Evolutionary conservation across 2,888 invertebrate genomes (phyloP).

Genomic region (Adela reaumurella): DNA sequence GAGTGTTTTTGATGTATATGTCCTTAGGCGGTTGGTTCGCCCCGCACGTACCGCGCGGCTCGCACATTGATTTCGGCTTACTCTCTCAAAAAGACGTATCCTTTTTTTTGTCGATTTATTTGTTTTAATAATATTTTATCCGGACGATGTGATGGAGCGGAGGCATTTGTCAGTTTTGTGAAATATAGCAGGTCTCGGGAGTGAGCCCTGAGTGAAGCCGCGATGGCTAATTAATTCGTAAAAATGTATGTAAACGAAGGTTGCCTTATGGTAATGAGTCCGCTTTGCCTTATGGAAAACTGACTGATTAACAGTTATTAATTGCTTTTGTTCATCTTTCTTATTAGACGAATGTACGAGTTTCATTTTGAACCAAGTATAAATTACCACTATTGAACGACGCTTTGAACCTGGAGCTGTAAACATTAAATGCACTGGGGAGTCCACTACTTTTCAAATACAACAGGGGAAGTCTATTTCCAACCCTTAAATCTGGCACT

Average conservation of each 20-base stretch:
- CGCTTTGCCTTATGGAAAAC: not conserved
- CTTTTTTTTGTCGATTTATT: slow-evolving; percentile 50
- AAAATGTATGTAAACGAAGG: slow-evolving; percentile 41
- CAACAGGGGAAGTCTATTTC: too few relatives aligned
- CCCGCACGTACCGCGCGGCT: slow-evolving; percentile 40
- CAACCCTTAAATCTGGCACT: too few relatives aligned
- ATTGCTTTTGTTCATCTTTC: not conserved
- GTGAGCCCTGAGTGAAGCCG: slow-evolving; percentile 30
- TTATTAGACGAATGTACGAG: too few relatives aligned
- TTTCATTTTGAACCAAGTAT: too few relatives aligned
- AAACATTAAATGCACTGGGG: too few relatives aligned
- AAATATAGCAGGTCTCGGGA: slow-evolving; percentile 28
- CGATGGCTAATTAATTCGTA: slow-evolving; percentile 43
- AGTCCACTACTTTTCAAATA: too few relatives aligned
- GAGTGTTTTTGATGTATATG: too few relatives aligned
- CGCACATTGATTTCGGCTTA: slow-evolving; percentile 54
- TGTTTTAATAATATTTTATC: slow-evolving; percentile 58
- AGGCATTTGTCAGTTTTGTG: slow-evolving; percentile 50
- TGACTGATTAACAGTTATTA: not conserved
- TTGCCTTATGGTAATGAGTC: slow-evolving; percentile 28
- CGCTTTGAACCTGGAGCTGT: too few relatives aligned
- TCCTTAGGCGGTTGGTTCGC: too few relatives aligned
- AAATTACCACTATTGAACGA: too few relatives aligned
- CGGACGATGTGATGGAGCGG: slow-evolving; percentile 43
- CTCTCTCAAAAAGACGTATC: slow-evolving; percentile 40